Conservation (phyloP, 2,888 invertebrate genomes). For the Pammene fasciana region DNA sequence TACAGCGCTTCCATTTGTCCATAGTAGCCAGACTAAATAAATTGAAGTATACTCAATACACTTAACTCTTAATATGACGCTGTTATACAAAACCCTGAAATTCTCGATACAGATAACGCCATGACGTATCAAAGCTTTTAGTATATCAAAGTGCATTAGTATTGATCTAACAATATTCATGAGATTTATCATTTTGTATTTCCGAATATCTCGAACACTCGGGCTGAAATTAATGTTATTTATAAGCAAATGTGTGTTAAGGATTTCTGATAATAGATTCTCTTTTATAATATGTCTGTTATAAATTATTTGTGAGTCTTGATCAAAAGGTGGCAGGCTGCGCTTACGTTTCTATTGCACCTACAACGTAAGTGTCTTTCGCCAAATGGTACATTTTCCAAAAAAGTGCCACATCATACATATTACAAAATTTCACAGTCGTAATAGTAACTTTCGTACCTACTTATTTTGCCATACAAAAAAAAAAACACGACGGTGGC, state of each 20-base stretch:
- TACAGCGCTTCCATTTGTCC: too few species aligned
- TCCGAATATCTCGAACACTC: conserved; percentile 39
- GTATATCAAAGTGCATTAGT: conserved; percentile 69
- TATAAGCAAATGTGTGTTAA: conserved; percentile 33
- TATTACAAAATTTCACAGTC: too few species aligned
- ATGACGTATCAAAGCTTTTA: conserved; percentile 68
- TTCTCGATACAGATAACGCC: conserved; percentile 43
- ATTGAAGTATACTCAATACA: not conserved
- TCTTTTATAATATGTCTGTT: too few species aligned
- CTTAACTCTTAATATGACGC: conserved; percentile 5
- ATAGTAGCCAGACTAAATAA: not conserved
- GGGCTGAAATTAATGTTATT: conserved; percentile 37
- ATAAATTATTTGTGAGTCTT: too few species aligned
- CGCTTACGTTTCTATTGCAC: too few species aligned
- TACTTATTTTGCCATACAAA: too few species aligned
- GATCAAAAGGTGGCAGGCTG: too few species aligned
- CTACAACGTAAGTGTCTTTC: too few species aligned
- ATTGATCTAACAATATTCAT: conserved; percentile 53
- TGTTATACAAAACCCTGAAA: conserved; percentile 23
- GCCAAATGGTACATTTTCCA: too few species aligned
- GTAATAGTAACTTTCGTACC: too few species aligned
- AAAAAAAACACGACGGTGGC: too few species aligned
- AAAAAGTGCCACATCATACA: too few species aligned
- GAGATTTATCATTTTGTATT: conserved; percentile 61
- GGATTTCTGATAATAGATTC: conserved; percentile 10